These are phyloP conservation scores for Podarcis siculus DNA, from an alignment of 2,797 vertebrate genomes.

Conservation along the genomic window DNA sequence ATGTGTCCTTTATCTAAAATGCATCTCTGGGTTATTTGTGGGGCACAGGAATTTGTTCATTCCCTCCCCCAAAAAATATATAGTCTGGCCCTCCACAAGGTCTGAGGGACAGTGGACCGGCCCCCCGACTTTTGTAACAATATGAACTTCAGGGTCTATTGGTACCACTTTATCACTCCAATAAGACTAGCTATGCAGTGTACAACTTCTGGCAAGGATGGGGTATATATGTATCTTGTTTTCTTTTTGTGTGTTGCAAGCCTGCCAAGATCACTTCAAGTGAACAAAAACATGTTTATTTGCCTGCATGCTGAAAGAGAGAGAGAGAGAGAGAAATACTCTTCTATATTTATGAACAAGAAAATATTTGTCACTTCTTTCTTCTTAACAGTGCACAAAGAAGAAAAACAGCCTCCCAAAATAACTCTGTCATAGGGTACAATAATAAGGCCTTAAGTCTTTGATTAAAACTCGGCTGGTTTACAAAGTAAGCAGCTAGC, in stretches of 20 bases:
- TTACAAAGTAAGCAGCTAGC: conserved; percentile 45
- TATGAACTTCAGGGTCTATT: too few relatives aligned
- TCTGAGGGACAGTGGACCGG: too few relatives aligned
- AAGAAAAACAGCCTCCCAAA: conserved; percentile 27
- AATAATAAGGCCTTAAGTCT: neutral
- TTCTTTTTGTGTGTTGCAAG: neutral
- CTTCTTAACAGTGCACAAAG: neutral
- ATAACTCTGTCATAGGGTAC: neutral
- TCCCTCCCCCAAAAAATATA: too few relatives aligned
- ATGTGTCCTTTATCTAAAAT: too few relatives aligned
- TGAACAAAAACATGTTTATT: conserved; percentile 20
- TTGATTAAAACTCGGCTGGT: conserved; percentile 10
- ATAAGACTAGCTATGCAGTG: too few relatives aligned
- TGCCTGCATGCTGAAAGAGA: neutral
- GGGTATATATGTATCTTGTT: neutral
- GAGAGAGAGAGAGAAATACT: conserved; percentile 3
- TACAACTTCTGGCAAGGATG: neutral
- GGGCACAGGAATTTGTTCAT: too few relatives aligned
- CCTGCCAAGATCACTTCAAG: neutral
- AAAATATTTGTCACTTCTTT: rapidly evolving
- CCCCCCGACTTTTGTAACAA: too few relatives aligned
- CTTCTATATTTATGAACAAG: neutral
- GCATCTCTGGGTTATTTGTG: too few relatives aligned
- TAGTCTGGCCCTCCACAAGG: too few relatives aligned
- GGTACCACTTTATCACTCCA: too few relatives aligned